Percentiles rank a stretch among this genome's conserved stretches.
Evolutionary conservation across 1,140 invertebrate species (phyloP).

Genomic region (Solenopsis invicta): DNA sequence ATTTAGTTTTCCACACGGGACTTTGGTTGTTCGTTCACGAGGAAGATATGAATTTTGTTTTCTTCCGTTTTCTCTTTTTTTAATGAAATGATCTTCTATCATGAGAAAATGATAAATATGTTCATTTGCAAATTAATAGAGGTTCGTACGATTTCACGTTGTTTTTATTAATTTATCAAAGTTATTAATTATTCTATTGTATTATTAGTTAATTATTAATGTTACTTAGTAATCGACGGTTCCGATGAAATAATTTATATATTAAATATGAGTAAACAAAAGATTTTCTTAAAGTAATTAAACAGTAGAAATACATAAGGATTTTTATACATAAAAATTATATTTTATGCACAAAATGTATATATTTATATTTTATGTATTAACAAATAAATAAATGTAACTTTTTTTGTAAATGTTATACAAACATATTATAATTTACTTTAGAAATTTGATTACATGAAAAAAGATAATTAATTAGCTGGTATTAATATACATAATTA

Average conservation of each 20-base stretch:
- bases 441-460: neutral
- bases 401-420: neutral
- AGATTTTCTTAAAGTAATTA: neutral
- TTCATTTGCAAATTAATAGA: neutral
- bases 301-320: neutral
- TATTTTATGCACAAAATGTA: too few relatives aligned
- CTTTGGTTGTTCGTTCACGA: neutral
- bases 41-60: neutral
- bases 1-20: constrained; percentile 10
- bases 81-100: neutral
- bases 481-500: constrained; percentile 31
- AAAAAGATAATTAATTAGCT: neutral
- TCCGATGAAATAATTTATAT: too few relatives aligned
- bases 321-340: neutral
- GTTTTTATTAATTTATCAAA: neutral
- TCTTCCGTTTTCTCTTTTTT: neutral
- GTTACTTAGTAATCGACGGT: too few relatives aligned
- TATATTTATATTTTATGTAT: neutral
- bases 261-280: too few relatives aligned
- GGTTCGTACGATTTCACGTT: neutral
- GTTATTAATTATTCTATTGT: too few relatives aligned
- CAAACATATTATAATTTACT: neutral
- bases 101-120: neutral
- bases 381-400: neutral
- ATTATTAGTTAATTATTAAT: too few relatives aligned